Base-by-base conservation (phyloP, 2,888 invertebrate species). In the Idaea straminata region DNA sequence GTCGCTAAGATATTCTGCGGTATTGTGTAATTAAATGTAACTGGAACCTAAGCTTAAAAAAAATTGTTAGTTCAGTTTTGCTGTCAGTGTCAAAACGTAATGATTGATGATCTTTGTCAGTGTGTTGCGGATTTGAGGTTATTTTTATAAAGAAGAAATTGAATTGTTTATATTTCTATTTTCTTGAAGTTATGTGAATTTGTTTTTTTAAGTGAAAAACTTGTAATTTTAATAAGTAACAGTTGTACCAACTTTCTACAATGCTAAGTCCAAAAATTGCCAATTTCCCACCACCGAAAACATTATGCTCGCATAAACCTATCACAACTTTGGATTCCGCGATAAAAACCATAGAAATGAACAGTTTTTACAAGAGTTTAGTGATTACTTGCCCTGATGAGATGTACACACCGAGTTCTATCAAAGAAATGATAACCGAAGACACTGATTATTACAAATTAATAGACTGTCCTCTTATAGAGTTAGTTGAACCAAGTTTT, bases 321-420 rank as follows among this genome's bases (percentile, higher is more conserved):
- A 77, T 80, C 66, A 72, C 80, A 67, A 78, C 77, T 60, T 70
- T 83, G 5, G 79, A 83, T 57, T 68, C 72, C 0, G 77, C 84
- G 3, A 72, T 72, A 60, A 73, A 82, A 69, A 73, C 70, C 13
- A 72, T 91, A n/a, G 75, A 77, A 63, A 78, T 81, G 72, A 91
- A 92, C 63, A 73, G 77, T 72, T 91, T 87, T 69, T 92, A 91
- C 73, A 84, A 83, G 79, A 91, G 88, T 77, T 61, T 87, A 38
- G 80, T 92, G 61, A 69, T 92, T 61, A 87, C 90, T 5, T 87
- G 86, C 61, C 91, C 91, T 15, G 92, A 92, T 69, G 91, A 90
- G 76, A 72, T 83, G 61, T 79, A 84, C 15, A 78, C 79, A 25
- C 89, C 89, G 0, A 73, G 67, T 71, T 64, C 66, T 15, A 77